phyloP scores from a whole-genome alignment of 2,797 vertebrate genomes.

The Etheostoma perlongum region DNA sequence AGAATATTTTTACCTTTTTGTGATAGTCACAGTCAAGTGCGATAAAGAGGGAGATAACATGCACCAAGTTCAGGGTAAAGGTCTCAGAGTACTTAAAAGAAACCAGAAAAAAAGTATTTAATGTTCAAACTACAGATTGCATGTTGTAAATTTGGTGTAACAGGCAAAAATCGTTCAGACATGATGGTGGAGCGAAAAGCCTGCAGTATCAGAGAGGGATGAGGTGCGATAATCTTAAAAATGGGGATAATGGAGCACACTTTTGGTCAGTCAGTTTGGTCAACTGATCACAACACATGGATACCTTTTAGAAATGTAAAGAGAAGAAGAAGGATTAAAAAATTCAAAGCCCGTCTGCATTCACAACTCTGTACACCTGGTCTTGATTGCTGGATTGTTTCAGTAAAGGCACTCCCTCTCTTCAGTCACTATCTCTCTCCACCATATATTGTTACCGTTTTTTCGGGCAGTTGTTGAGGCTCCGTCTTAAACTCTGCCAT shows the following conservation, averaged over 20 bases:
- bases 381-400: constrained; percentile 1
- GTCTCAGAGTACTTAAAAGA: neutral
- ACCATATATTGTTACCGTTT: too few relatives aligned
- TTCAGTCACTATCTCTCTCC: too few relatives aligned
- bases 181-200: too few relatives aligned
- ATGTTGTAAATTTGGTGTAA: neutral
- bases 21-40: neutral
- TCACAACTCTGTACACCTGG: constrained; percentile 12
- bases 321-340: too few relatives aligned
- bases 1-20: constrained; percentile 19
- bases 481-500: too few relatives aligned
- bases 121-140: neutral
- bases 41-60: neutral
- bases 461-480: too few relatives aligned
- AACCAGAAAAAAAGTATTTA: neutral
- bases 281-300: too few relatives aligned
- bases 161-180: neutral
- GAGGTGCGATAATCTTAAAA: neutral
- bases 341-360: neutral
- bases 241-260: constrained; percentile 11
- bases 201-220: neutral
- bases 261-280: neutral
- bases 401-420: neutral
- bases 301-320: too few relatives aligned
- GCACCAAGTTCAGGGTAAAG: neutral